Evolutionary conservation across 2,888 invertebrate species (phyloP).

Genomic region (Tetragonisca angustula): DNA sequence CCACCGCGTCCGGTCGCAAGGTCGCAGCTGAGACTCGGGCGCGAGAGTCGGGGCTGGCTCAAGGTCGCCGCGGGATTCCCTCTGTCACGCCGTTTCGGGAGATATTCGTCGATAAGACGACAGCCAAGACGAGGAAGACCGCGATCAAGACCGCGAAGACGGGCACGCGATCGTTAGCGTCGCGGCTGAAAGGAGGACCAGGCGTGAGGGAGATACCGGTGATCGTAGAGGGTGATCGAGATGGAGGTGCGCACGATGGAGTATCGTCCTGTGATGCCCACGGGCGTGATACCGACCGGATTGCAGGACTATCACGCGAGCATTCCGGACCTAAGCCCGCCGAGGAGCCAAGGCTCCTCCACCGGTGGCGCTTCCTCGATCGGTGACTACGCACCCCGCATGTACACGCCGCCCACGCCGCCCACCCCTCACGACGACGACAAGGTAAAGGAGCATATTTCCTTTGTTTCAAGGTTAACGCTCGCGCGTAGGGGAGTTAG

Average conservation of each 20-base stretch:
- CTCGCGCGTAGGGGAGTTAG: background rate
- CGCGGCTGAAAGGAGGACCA: slow-evolving; percentile 26
- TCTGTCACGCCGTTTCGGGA: background rate
- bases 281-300: slow-evolving; percentile 81
- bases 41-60: slow-evolving; percentile 46
- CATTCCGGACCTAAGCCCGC: slow-evolving; percentile 83
- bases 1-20: slow-evolving; percentile 56
- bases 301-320: slow-evolving; percentile 83
- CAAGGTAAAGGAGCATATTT: slow-evolving; percentile 76
- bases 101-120: slow-evolving; percentile 16
- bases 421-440: slow-evolving; percentile 83
- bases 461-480: slow-evolving; percentile 32
- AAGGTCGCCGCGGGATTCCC: slow-evolving; percentile 54
- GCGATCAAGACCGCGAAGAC: slow-evolving; percentile 6
- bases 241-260: slow-evolving; percentile 87
- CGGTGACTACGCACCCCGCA: slow-evolving; percentile 83
- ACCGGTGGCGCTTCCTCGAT: slow-evolving; percentile 83
- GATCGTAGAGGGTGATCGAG: slow-evolving; percentile 71
- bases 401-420: slow-evolving; percentile 83
- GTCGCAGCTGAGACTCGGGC: slow-evolving; percentile 61
- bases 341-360: slow-evolving; percentile 83
- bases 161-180: slow-evolving; percentile 28
- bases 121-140: slow-evolving; percentile 21
- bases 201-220: slow-evolving; percentile 7
- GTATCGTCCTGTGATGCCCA: slow-evolving; percentile 85